A percentile compares a stretch with the other conserved stretches of the same genome.
Conservation (phyloP, 2,113 vertebrate genomes). For the Stictonetta naevosa region DNA sequence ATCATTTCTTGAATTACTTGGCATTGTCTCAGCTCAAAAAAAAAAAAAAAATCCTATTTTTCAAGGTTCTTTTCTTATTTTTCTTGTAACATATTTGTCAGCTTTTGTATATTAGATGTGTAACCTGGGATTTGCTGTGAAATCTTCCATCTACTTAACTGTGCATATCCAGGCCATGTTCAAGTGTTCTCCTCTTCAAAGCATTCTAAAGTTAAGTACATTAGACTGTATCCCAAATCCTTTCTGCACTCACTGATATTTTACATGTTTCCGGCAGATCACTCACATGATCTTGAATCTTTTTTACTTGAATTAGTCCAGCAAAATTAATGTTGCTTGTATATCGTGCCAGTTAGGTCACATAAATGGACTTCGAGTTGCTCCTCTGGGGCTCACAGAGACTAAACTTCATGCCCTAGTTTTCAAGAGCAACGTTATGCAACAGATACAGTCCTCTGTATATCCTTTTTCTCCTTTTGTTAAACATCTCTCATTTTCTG, state of each 20-base stretch:
- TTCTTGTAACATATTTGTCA: background rate
- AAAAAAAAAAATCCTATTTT: background rate
- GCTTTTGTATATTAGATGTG: background rate
- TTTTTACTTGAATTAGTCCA: background rate
- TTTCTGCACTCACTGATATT: background rate
- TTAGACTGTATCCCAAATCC: background rate
- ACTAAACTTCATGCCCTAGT: background rate
- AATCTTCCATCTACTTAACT: background rate
- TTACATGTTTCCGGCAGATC: background rate
- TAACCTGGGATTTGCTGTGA: background rate
- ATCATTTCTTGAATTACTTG: background rate
- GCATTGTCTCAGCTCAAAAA: background rate
- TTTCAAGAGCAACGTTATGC: background rate
- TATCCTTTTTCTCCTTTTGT: background rate
- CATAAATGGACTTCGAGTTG: background rate
- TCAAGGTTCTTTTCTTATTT: background rate
- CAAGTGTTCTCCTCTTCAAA: background rate
- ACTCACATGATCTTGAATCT: background rate
- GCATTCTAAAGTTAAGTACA: background rate
- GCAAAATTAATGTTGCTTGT: background rate
- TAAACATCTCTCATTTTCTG: background rate
- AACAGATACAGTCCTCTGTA: background rate
- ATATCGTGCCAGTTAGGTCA: background rate
- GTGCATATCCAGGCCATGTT: background rate
- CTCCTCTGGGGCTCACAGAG: background rate